These are phyloP conservation scores for Myotis lucifugus DNA, from an alignment of 2,113 vertebrate species.

Conservation along the genomic window DNA sequence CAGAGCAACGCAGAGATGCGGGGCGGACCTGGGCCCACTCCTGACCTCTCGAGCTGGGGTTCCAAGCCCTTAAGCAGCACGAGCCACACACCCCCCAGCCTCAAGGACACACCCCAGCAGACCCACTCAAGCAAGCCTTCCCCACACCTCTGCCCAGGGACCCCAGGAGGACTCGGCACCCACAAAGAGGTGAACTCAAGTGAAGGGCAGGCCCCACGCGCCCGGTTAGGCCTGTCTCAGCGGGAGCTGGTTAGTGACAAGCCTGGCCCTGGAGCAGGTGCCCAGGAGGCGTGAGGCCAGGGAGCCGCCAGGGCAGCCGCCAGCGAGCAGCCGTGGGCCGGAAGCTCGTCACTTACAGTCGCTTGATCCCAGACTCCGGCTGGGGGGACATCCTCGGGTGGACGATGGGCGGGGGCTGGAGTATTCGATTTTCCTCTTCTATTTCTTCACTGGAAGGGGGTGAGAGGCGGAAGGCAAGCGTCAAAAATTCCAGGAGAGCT, in stretches of 20 bases:
- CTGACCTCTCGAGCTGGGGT: neutral
- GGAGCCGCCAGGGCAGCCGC: neutral
- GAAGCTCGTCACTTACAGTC: conserved; percentile 89
- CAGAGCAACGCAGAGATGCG: neutral
- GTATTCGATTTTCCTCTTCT: conserved; percentile 89
- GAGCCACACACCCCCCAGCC: neutral
- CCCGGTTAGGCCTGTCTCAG: neutral
- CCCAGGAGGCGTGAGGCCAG: neutral
- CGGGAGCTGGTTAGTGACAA: neutral
- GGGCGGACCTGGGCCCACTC: neutral
- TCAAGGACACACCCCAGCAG: neutral
- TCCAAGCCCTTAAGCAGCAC: neutral
- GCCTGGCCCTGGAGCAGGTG: neutral
- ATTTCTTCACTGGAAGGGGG: conserved; percentile 90
- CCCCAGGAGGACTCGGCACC: neutral
- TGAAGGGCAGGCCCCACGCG: neutral
- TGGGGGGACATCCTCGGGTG: conserved; percentile 84
- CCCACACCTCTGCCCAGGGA: neutral
- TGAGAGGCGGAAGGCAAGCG: neutral
- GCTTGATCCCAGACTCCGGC: conserved; percentile 94
- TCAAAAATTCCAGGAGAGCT: neutral
- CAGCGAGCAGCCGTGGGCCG: neutral
- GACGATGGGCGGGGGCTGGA: conserved; percentile 84
- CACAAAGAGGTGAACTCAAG: neutral
- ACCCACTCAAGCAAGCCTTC: neutral